These are phyloP conservation scores for Poecilus cupreus DNA, from an alignment of 2,888 invertebrate genomes.

Conservation along the genomic window DNA sequence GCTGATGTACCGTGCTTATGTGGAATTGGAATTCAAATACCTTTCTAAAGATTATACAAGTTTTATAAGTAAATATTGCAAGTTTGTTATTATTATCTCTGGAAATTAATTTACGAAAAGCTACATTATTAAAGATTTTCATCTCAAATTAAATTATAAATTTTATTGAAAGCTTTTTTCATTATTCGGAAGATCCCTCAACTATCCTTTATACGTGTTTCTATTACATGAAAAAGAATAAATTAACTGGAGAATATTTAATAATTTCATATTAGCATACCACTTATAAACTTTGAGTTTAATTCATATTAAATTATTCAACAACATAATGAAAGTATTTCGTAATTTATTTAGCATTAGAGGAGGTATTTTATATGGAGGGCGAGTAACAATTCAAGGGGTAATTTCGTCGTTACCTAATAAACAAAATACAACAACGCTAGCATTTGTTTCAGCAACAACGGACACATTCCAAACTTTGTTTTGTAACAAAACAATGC, in stretches of 20 bases:
- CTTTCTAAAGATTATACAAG: not conserved
- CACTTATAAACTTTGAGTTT: too few species aligned
- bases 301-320: too few species aligned
- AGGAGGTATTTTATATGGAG: not conserved
- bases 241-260: too few species aligned
- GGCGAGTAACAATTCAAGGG: not conserved
- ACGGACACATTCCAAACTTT: constrained; percentile 26
- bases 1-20: not conserved
- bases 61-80: not conserved
- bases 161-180: not conserved
- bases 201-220: not conserved
- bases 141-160: not conserved
- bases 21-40: not conserved
- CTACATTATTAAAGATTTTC: not conserved
- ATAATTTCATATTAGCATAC: too few species aligned
- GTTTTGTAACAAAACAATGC: constrained; percentile 13
- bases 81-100: not conserved
- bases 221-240: too few species aligned
- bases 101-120: not conserved
- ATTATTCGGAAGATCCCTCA: not conserved
- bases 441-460: constrained; percentile 14
- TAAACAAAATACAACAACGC: constrained; percentile 13
- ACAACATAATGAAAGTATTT: too few species aligned
- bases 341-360: not conserved
- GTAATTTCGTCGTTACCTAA: constrained; percentile 14